Percentiles rank a stretch among this genome's conserved stretches.
Evolutionary conservation across 2,888 invertebrate genomes (phyloP).

Genomic region (Dryobotodes eremita): DNA sequence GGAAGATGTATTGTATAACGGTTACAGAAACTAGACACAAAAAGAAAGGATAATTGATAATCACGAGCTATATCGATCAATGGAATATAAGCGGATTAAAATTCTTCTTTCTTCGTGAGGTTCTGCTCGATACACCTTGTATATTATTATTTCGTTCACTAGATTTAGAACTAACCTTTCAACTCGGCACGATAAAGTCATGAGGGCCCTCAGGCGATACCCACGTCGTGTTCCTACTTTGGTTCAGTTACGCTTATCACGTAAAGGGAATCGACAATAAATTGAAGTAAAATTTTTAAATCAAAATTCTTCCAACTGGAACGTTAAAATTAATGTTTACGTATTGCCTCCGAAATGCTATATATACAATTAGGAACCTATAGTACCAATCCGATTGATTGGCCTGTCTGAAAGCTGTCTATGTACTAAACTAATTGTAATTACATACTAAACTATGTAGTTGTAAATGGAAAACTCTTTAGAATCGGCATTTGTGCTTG

Average conservation of each 20-base stretch:
- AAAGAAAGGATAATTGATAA: no score
- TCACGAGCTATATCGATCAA: not conserved
- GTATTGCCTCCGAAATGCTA: not conserved
- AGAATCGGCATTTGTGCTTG: not conserved
- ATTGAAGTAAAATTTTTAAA: not conserved
- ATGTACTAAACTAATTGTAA: not conserved
- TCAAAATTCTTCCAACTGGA: not conserved
- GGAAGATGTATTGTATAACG: no score
- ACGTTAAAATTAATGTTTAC: not conserved
- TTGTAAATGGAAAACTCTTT: not conserved
- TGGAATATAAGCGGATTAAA: not conserved
- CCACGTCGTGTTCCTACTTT: not conserved
- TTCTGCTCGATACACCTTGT: not conserved
- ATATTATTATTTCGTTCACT: slow-evolving; percentile 10
- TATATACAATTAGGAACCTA: not conserved
- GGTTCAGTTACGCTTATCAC: not conserved
- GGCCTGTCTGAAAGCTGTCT: not conserved
- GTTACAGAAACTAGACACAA: no score
- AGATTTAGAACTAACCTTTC: slow-evolving; percentile 20
- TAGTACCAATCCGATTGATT: not conserved
- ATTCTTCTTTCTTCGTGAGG: not conserved
- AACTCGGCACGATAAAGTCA: slow-evolving; percentile 17
- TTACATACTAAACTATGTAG: no score
- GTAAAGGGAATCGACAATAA: not conserved
- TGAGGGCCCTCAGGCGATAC: slow-evolving; percentile 3